Conservation (phyloP, 2,797 vertebrate species). For the Apogon talboti region DNA sequence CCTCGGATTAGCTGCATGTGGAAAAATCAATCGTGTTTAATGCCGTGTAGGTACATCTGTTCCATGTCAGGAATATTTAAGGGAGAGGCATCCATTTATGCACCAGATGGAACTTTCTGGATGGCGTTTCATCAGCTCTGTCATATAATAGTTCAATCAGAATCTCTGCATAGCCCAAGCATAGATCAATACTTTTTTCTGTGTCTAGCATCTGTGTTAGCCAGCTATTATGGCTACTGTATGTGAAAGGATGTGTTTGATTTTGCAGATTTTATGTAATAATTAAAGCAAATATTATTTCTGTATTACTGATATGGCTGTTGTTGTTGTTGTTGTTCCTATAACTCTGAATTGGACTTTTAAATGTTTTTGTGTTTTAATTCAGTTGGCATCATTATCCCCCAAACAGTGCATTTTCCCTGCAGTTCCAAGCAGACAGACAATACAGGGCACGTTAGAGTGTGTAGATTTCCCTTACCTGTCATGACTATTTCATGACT, state of each 20-base stretch:
- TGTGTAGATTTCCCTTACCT: constrained; percentile 70
- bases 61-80: constrained; percentile 45
- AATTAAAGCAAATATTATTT: no score
- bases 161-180: constrained; percentile 14
- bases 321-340: no score
- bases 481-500: constrained; percentile 83
- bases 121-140: constrained; percentile 32
- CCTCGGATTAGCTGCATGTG: constrained; percentile 30
- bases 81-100: constrained; percentile 52
- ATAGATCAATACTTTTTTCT: constrained; percentile 42
- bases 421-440: constrained; percentile 27
- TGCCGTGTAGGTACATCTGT: constrained; percentile 35
- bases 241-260: no score
- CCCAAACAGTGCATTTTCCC: constrained; percentile 24
- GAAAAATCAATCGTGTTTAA: constrained; percentile 55
- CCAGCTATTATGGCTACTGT: not conserved
- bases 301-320: no score
- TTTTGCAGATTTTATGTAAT: no score
- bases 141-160: constrained; percentile 36
- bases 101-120: constrained; percentile 51
- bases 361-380: not conserved
- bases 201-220: constrained; percentile 10
- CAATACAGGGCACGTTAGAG: constrained; percentile 38
- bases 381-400: not conserved
- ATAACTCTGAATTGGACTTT: no score